A percentile compares a stretch with the other conserved stretches of the same genome.
These are phyloP conservation scores for Lordiphosa stackelbergi DNA, from an alignment of 1,140 invertebrate genomes.

Conservation along the genomic window DNA sequence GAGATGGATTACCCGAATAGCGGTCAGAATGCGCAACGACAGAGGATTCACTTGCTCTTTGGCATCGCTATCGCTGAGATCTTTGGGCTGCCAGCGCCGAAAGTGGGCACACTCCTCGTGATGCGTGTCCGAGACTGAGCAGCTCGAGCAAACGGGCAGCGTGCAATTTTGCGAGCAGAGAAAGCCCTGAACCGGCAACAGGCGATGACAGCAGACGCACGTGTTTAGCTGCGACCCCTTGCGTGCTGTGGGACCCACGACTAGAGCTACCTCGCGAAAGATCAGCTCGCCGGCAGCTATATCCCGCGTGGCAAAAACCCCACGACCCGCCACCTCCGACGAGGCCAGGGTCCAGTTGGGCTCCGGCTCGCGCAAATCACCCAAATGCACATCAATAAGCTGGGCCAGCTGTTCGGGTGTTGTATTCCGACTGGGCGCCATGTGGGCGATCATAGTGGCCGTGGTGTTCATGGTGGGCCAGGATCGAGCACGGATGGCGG, in stretches of 20 bases:
- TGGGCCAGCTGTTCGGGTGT: constrained; percentile 69
- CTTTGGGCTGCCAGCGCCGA: constrained; percentile 78
- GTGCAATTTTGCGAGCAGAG: constrained; percentile 77
- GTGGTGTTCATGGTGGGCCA: constrained; percentile 46
- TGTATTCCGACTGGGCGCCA: constrained; percentile 56
- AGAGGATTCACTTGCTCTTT: constrained; percentile 76
- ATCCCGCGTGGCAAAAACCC: constrained; percentile 82
- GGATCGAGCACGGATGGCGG: constrained; percentile 16
- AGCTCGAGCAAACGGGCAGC: constrained; percentile 78
- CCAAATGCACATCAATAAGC: constrained; percentile 65
- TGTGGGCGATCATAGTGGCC: constrained; percentile 54
- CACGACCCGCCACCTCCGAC: constrained; percentile 77
- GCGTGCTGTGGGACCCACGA: constrained; percentile 80
- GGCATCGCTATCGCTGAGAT: constrained; percentile 27
- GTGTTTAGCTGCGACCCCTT: constrained; percentile 69
- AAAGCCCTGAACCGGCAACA: constrained; percentile 74
- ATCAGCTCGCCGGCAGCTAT: constrained; percentile 83
- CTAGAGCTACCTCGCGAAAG: constrained; percentile 82
- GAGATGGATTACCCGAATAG: constrained; percentile 80
- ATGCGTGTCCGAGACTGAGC: constrained; percentile 80
- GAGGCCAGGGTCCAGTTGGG: constrained; percentile 65
- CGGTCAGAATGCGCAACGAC: constrained; percentile 79
- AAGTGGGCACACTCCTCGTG: constrained; percentile 81
- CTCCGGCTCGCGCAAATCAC: constrained; percentile 55
- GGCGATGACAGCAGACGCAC: constrained; percentile 65